Conservation (phyloP, 2,113 vertebrate genomes). For the Epinephelus fuscoguttatus region DNA sequence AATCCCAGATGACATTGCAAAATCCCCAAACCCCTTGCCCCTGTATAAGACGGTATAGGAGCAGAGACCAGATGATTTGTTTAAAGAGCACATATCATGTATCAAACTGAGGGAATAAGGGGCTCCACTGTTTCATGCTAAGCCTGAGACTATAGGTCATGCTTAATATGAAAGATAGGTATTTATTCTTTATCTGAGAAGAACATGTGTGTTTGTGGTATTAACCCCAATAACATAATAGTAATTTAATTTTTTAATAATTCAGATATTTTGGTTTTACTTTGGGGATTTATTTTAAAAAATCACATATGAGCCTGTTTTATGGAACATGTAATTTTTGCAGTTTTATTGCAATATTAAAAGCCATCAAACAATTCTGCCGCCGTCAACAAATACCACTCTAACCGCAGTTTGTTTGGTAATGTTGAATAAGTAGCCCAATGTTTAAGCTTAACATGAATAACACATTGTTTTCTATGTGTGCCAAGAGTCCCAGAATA, state of each 20-base stretch:
- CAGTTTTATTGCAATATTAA: slow-evolving; percentile 4
- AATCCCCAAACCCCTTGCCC: slow-evolving; percentile 70
- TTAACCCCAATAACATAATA: background rate
- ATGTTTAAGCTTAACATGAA: slow-evolving; percentile 79
- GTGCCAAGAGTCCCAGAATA: slow-evolving; percentile 84
- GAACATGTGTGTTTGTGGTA: background rate
- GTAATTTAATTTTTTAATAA: no score
- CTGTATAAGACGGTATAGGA: slow-evolving; percentile 66
- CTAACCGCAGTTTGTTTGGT: slow-evolving; percentile 37
- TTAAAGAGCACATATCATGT: slow-evolving; percentile 76
- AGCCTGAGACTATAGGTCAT: slow-evolving; percentile 54
- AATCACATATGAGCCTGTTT: background rate
- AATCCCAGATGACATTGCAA: slow-evolving; percentile 85
- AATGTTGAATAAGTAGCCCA: slow-evolving; percentile 56
- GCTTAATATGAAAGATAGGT: slow-evolving; percentile 44
- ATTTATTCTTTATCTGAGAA: slow-evolving; percentile 33
- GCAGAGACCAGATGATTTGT: slow-evolving; percentile 70
- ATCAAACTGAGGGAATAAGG: slow-evolving; percentile 73
- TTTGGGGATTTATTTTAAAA: background rate
- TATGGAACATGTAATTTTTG: background rate
- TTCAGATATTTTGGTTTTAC: no score
- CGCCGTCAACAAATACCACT: slow-evolving; percentile 25
- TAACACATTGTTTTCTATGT: slow-evolving; percentile 82
- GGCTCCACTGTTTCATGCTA: slow-evolving; percentile 70
- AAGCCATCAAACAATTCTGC: background rate